phyloP scores from a whole-genome alignment of 2,888 invertebrate species.

The Tubulanus polymorphus region DNA sequence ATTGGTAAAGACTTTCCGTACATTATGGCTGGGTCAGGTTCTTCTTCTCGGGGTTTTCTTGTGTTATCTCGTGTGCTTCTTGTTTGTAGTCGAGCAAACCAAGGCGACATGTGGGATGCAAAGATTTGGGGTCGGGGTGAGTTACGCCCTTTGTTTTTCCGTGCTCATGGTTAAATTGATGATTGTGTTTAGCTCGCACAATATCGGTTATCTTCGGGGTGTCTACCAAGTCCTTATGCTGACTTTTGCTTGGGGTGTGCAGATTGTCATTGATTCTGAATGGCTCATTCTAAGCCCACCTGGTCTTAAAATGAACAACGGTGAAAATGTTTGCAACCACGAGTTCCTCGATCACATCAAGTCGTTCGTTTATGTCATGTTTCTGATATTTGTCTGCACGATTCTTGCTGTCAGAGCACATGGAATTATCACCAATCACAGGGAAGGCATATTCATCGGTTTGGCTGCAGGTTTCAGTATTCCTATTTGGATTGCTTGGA shows the following conservation, averaged over 20 bases:
- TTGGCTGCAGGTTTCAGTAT: slow-evolving; percentile 80
- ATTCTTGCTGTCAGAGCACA: slow-evolving; percentile 76
- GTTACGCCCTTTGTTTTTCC: slow-evolving; percentile 76
- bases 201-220: slow-evolving; percentile 77
- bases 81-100: slow-evolving; percentile 52
- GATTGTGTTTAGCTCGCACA: slow-evolving; percentile 82
- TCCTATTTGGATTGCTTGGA: slow-evolving; percentile 61
- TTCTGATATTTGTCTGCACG: slow-evolving; percentile 78
- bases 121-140: slow-evolving; percentile 54
- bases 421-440: slow-evolving; percentile 86
- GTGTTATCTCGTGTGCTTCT: slow-evolving; percentile 52
- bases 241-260: slow-evolving; percentile 82
- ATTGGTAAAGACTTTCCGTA: slow-evolving; percentile 50
- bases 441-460: slow-evolving; percentile 89
- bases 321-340: slow-evolving; percentile 48
- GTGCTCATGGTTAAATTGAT: slow-evolving; percentile 90
- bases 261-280: slow-evolving; percentile 51
- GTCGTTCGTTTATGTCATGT: slow-evolving; percentile 77
- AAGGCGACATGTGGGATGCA: slow-evolving; percentile 54
- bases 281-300: slow-evolving; percentile 52
- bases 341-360: slow-evolving; percentile 60
- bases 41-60: slow-evolving; percentile 54
- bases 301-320: slow-evolving; percentile 29
- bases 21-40: slow-evolving; percentile 54
- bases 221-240: slow-evolving; percentile 83